Percentiles rank a stretch among this genome's conserved stretches.
phyloP scores from a whole-genome alignment of 1,140 invertebrate genomes.

The Spodoptera litura region DNA sequence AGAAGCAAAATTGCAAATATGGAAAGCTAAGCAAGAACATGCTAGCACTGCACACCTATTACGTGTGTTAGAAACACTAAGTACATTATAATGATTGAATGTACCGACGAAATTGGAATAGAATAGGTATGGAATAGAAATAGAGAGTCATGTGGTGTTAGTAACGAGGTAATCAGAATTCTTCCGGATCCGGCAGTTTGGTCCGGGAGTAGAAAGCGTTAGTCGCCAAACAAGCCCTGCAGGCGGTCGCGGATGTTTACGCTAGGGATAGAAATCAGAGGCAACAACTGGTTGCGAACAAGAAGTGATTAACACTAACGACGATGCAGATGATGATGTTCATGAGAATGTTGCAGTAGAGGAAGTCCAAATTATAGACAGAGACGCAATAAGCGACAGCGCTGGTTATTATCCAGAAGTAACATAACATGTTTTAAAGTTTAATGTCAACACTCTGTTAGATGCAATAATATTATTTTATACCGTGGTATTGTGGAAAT shows the following conservation, averaged over 20 bases:
- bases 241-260: conserved; percentile 65
- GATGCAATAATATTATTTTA: conserved; percentile 1
- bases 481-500: neutral
- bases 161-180: conserved; percentile 77
- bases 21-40: conserved; percentile 33
- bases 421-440: neutral
- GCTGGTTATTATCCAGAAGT: neutral
- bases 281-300: conserved; percentile 57
- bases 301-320: conserved; percentile 58
- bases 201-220: conserved; percentile 67
- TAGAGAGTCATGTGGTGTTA: conserved; percentile 59
- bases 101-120: conserved; percentile 51
- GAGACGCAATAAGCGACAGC: neutral
- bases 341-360: conserved; percentile 3
- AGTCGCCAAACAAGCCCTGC: conserved; percentile 56
- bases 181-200: conserved; percentile 68
- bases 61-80: conserved; percentile 25
- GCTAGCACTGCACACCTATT: conserved; percentile 12
- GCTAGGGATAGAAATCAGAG: conserved; percentile 63
- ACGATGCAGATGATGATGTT: conserved; percentile 38
- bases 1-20: conserved; percentile 28
- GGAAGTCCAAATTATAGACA: conserved; percentile 37
- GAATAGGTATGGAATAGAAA: conserved; percentile 58
- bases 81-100: conserved; percentile 38
- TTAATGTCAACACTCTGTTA: neutral